Evolutionary conservation across 2,888 invertebrate genomes (phyloP).

Genomic region (Girardia tigrina): DNA sequence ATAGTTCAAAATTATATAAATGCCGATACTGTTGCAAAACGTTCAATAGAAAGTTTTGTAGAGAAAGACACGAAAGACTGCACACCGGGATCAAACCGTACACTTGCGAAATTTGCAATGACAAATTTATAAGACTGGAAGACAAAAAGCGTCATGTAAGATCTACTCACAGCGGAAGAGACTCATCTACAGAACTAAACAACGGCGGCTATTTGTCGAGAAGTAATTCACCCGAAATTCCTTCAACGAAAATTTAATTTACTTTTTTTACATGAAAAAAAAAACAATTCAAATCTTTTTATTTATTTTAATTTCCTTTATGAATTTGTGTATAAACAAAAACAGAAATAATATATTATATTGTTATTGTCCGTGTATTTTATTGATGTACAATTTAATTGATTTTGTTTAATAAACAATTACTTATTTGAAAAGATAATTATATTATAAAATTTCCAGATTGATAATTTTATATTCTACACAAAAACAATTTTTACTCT

Average conservation of each 20-base stretch:
- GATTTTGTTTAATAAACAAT: not conserved
- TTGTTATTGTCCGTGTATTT: not conserved
- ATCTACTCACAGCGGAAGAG: not conserved
- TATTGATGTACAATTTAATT: not conserved
- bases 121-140: slow-evolving; percentile 37
- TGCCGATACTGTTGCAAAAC: slow-evolving; percentile 36
- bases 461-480: not conserved
- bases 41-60: slow-evolving; percentile 36
- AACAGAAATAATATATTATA: not conserved
- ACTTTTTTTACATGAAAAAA: not conserved
- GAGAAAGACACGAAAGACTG: slow-evolving; percentile 35
- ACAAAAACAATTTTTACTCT: not conserved
- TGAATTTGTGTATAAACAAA: not conserved
- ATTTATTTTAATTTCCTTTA: not conserved
- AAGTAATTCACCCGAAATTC: not conserved
- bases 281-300: too few relatives aligned
- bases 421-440: too few relatives aligned
- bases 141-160: slow-evolving; percentile 37
- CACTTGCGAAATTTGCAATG: slow-evolving; percentile 32
- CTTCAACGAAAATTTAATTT: not conserved
- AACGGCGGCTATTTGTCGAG: not conserved
- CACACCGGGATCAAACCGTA: slow-evolving; percentile 37
- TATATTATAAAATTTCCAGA: not conserved
- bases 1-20: slow-evolving; percentile 28
- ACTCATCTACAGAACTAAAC: not conserved